phyloP scores from a whole-genome alignment of 2,888 invertebrate genomes.

The Steromphala cineraria region DNA sequence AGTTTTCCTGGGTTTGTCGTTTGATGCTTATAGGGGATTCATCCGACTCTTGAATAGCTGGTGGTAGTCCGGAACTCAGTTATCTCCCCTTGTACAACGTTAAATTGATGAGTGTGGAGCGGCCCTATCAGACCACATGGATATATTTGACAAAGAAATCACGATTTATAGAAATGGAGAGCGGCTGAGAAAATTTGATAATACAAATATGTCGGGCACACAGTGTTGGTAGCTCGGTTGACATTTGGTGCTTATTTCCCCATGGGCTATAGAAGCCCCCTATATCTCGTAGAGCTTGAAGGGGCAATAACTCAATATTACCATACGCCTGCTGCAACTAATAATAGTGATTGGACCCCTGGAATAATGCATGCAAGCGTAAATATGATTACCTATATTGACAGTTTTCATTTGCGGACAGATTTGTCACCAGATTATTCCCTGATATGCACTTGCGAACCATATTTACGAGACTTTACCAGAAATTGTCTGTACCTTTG shows the following conservation, averaged over 20 bases:
- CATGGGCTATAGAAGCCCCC: neutral
- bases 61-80: no score
- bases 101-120: neutral
- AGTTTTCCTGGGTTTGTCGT: no score
- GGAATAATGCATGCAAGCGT: neutral
- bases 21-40: no score
- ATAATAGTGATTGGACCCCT: neutral
- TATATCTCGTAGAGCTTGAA: neutral
- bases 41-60: no score
- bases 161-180: neutral
- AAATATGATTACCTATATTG: constrained; percentile 2
- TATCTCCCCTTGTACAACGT: no score
- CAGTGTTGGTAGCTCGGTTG: neutral
- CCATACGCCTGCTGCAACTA: neutral
- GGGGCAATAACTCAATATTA: constrained; percentile 4
- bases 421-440: neutral
- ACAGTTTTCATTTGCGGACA: neutral
- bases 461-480: neutral
- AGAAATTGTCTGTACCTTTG: no score
- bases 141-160: constrained; percentile 5
- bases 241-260: neutral
- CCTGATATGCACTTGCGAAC: neutral
- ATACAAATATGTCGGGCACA: neutral
- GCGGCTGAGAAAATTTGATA: neutral
- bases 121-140: neutral